Evolutionary conservation across 1,140 invertebrate genomes (phyloP).

Genomic region (Vollenhovia emeryi): DNA sequence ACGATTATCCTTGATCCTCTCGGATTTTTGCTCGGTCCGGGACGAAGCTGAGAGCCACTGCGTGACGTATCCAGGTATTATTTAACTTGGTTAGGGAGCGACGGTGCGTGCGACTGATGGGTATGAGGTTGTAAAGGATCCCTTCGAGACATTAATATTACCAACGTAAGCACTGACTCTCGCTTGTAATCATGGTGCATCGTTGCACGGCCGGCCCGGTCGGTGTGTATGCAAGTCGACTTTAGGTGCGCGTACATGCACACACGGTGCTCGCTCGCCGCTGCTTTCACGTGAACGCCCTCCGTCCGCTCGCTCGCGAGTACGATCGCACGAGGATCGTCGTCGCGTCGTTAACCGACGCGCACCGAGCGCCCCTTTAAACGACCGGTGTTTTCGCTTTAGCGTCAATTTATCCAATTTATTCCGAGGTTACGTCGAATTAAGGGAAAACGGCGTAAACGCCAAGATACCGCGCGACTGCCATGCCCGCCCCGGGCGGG

Average conservation of each 20-base stretch:
- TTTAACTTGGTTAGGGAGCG: slow-evolving; percentile 80
- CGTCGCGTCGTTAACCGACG: slow-evolving; percentile 65
- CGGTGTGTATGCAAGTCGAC: slow-evolving; percentile 45
- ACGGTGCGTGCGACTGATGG: slow-evolving; percentile 79
- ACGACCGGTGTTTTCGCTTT: slow-evolving; percentile 72
- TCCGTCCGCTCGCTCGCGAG: neutral
- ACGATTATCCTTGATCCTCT: neutral
- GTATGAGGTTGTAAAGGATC: slow-evolving; percentile 80
- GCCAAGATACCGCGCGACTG: slow-evolving; percentile 26
- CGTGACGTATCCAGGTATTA: slow-evolving; percentile 73
- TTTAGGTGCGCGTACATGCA: slow-evolving; percentile 29
- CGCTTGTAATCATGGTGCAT: slow-evolving; percentile 76
- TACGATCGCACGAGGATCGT: slow-evolving; percentile 63
- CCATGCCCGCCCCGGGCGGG: slow-evolving; percentile 31
- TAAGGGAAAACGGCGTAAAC: slow-evolving; percentile 56
- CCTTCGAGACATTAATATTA: slow-evolving; percentile 81
- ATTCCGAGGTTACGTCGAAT: slow-evolving; percentile 65
- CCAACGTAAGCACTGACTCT: slow-evolving; percentile 76
- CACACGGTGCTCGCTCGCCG: neutral
- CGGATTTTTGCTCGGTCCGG: neutral
- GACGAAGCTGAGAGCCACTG: slow-evolving; percentile 69
- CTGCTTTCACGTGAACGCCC: slow-evolving; percentile 50
- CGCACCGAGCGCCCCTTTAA: slow-evolving; percentile 62
- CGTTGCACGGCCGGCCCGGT: slow-evolving; percentile 60
- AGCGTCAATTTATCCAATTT: slow-evolving; percentile 73